Evolutionary conservation across 2,113 vertebrate species (phyloP).

Genomic region (Ramphastos sulfuratus): DNA sequence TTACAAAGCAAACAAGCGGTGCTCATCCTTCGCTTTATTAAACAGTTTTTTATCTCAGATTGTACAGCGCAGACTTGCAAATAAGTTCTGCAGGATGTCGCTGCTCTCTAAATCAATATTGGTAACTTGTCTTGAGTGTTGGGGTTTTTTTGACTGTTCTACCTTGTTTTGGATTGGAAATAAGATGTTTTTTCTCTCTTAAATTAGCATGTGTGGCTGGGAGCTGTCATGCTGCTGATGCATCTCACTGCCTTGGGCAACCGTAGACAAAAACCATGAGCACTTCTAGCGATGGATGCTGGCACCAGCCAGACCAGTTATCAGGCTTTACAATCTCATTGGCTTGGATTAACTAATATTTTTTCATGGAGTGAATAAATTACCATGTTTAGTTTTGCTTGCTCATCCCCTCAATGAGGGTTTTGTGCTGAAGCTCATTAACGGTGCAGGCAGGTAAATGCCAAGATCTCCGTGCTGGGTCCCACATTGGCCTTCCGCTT

Average conservation of each 20-base stretch:
- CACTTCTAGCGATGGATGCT: conserved; percentile 12
- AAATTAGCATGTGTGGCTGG: conserved; percentile 34
- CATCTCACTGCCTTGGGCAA: conserved; percentile 55
- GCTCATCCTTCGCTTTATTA: conserved; percentile 11
- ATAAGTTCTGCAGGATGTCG: conserved; percentile 44
- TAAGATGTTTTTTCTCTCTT: conserved; percentile 2
- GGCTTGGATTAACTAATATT: conserved; percentile 55
- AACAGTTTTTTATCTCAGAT: conserved; percentile 16
- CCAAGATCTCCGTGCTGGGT: not conserved
- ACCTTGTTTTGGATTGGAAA: conserved; percentile 5
- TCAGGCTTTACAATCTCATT: conserved; percentile 29
- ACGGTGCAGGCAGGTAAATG: not conserved
- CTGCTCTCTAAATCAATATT: conserved; percentile 31
- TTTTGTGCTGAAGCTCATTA: not conserved
- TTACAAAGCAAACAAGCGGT: not conserved
- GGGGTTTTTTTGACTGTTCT: not conserved
- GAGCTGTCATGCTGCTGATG: conserved; percentile 56
- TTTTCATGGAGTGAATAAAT: conserved; percentile 52
- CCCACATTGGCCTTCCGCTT: not conserved
- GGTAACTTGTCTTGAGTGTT: conserved; percentile 38
- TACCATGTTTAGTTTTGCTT: conserved; percentile 43
- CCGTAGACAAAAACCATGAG: conserved; percentile 46
- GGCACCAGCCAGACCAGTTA: conserved; percentile 47
- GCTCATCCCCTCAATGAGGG: not conserved
- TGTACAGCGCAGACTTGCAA: conserved; percentile 47